Percentiles rank a stretch among this genome's conserved stretches.
Evolutionary conservation across 2,113 vertebrate species (phyloP).

Genomic region (Siniperca chuatsi): DNA sequence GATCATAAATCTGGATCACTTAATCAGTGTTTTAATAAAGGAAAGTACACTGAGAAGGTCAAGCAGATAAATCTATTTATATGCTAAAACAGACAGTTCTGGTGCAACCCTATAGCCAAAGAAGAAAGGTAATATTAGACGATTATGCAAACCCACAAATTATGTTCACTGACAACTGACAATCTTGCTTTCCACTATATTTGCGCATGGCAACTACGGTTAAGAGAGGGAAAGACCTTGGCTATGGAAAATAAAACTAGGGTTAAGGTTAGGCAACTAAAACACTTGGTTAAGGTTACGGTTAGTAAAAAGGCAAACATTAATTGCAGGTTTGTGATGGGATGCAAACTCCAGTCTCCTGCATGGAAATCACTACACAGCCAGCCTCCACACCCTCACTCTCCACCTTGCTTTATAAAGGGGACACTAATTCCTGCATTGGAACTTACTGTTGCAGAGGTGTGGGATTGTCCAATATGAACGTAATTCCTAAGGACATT

Average conservation of each 20-base stretch:
- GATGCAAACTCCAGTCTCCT: too few species aligned
- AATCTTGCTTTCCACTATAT: background rate
- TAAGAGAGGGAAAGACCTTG: background rate
- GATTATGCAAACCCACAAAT: background rate
- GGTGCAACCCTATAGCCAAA: background rate
- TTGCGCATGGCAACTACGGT: background rate
- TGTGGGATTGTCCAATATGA: background rate
- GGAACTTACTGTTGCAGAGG: background rate
- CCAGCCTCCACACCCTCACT: background rate
- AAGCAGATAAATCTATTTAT: background rate
- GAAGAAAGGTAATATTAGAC: background rate
- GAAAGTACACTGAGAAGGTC: background rate
- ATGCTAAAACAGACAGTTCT: background rate
- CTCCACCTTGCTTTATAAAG: background rate
- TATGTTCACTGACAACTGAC: background rate
- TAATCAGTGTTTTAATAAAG: conserved; percentile 7
- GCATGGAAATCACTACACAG: background rate
- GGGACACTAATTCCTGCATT: background rate
- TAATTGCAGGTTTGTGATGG: too few species aligned
- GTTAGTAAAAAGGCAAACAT: background rate
- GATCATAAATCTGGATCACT: background rate
- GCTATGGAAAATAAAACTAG: too few species aligned
- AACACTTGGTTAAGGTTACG: too few species aligned
- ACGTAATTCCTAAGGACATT: background rate
- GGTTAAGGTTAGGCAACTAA: background rate